Evolutionary conservation across 2,113 vertebrate species (phyloP), one percentile per base, ranked within the genome.

Genomic region (Myxocyprinus asiaticus): DNA sequence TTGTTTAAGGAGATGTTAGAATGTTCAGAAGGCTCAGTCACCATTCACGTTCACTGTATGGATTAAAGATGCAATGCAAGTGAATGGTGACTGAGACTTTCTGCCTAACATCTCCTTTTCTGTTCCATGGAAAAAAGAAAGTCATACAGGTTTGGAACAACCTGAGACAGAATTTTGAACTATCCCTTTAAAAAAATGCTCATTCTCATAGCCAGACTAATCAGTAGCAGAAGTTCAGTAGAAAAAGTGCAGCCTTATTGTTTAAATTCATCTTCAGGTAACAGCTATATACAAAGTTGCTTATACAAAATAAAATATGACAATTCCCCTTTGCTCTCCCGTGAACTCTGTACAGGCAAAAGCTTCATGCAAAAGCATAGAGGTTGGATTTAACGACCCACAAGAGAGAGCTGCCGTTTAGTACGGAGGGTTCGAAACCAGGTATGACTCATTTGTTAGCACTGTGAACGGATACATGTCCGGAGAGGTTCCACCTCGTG

Each of bases 261-360:
- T 87, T 86, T 87, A 83, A 90, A 84, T 88, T 85, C 87, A 90
- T 88, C 87, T 77, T 63, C 82, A 86, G 80, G 83, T 91, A 87
- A 90, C 67, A 92, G 67, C 67, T 91, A 89, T 92, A 79, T 90
- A 92, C 90, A 92, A 79, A 86, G 80, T 86, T 81, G 87, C 89
- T 88, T 87, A 82, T 92, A 93, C 83, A 92, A 92, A 94, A 84
- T 84, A 55, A 50, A 59, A 14, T 44, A 50, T n/a, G 6, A 69
- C 42, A 80, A 81, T 87, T 86, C 83, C 72, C 87, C 85, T 51
- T 15, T 88, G 73, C 79, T 81, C 82, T 82, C 85, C 81, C 82
- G 89, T 90, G 84, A 89, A 93, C 90, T 90, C 87, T 87, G 83
- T 90, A 89, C 90, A 91, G 86, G 86, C 90, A 89, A 86, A 87